Evolutionary conservation across 2,113 vertebrate genomes (phyloP).

Genomic region (Eclectus roratus): DNA sequence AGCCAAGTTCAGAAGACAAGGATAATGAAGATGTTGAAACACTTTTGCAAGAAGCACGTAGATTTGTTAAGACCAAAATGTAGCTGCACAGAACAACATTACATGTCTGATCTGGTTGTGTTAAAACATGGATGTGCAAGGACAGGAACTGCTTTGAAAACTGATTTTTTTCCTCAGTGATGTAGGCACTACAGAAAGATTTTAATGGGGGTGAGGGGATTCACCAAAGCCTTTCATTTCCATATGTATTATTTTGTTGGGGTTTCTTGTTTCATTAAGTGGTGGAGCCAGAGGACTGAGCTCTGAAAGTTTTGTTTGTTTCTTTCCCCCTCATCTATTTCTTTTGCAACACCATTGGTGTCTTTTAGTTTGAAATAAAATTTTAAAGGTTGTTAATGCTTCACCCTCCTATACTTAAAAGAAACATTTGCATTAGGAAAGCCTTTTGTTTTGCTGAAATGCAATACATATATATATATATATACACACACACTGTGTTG

Average conservation of each 20-base stretch:
- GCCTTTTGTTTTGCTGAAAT: neutral
- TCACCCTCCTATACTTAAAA: neutral
- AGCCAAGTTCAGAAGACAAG: constrained; percentile 73
- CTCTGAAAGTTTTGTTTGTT: neutral
- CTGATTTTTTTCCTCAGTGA: neutral
- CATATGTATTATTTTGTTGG: neutral
- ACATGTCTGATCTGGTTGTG: neutral
- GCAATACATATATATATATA: neutral
- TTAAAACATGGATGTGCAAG: neutral
- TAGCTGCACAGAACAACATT: neutral
- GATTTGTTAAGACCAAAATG: constrained; percentile 71
- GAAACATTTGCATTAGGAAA: neutral
- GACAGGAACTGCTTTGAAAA: neutral
- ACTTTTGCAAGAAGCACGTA: constrained; percentile 66
- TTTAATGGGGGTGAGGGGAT: neutral
- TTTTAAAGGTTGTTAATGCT: neutral
- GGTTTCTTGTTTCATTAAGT: neutral
- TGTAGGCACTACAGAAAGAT: neutral
- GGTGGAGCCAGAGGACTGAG: neutral
- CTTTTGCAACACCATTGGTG: neutral
- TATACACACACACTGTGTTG: neutral
- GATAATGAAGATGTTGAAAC: constrained; percentile 68
- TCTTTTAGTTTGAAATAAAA: neutral
- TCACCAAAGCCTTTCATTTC: neutral
- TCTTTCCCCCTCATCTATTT: neutral